phyloP scores from a whole-genome alignment of 1,140 invertebrate genomes.

The Araneus ventricosus region DNA sequence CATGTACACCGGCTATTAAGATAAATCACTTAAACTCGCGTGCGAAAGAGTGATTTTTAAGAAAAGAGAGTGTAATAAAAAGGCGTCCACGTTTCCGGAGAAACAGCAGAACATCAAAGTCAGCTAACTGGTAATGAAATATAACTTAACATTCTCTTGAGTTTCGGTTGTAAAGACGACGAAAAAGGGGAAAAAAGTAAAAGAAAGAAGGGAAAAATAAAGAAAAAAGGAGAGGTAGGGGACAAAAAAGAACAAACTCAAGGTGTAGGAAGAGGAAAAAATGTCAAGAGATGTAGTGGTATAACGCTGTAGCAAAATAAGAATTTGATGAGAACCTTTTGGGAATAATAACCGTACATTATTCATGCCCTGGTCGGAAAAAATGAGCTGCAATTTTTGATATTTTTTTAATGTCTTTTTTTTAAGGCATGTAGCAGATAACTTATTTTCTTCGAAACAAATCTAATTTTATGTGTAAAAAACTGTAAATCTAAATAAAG shows the following conservation, averaged over 20 bases:
- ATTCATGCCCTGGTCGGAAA: background rate
- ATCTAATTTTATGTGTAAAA: background rate
- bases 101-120: conserved; percentile 14
- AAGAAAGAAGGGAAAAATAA: background rate
- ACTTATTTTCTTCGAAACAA: background rate
- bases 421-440: background rate
- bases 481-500: too few relatives aligned
- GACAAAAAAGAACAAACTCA: background rate
- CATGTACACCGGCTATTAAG: background rate
- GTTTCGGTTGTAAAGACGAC: background rate
- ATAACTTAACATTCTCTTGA: background rate
- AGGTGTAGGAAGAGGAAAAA: background rate
- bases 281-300: background rate
- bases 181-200: too few relatives aligned
- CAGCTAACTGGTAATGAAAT: conserved; percentile 37
- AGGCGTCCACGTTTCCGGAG: background rate
- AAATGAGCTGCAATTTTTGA: background rate
- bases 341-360: background rate
- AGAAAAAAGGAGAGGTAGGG: background rate
- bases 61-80: background rate
- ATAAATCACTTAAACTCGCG: background rate
- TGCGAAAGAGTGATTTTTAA: background rate
- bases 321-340: background rate
- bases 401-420: background rate
- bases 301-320: background rate